These are phyloP conservation scores for Hirtodrosophila cameraria DNA, from an alignment of 2,888 invertebrate species.

Conservation along the genomic window DNA sequence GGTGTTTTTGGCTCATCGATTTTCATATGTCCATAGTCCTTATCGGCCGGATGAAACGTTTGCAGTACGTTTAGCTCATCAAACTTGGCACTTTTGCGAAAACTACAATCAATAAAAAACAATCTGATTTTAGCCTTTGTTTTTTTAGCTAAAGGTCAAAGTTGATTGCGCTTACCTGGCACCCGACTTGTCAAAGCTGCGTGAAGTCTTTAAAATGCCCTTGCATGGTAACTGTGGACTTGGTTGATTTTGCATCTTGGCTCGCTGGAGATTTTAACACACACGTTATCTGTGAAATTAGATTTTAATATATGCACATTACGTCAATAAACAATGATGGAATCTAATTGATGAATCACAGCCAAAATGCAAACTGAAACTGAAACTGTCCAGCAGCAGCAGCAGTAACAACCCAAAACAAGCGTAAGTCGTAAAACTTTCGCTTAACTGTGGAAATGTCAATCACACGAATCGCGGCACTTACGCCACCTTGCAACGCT, in stretches of 20 bases:
- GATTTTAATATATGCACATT: conserved; percentile 47
- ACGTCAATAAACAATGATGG: conserved; percentile 42
- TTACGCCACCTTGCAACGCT: conserved; percentile 62
- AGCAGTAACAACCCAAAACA: no score
- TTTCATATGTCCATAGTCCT: conserved; percentile 99
- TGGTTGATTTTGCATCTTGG: conserved; percentile 82
- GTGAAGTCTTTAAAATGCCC: conserved; percentile 96
- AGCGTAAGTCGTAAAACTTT: conserved; percentile 31
- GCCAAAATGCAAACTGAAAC: no score
- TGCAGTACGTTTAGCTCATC: conserved; percentile 99
- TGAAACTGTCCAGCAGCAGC: conserved; percentile 1
- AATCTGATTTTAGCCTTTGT: conserved; percentile 1
- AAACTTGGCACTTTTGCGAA: conserved; percentile 91
- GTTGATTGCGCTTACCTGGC: conserved; percentile 82
- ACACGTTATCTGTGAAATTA: conserved; percentile 27
- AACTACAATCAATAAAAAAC: conserved; percentile 58
- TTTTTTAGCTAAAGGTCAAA: conserved; percentile 41
- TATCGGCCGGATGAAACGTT: conserved; percentile 98
- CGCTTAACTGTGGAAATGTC: conserved; percentile 27
- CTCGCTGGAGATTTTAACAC: conserved; percentile 5
- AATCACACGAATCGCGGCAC: conserved; percentile 51
- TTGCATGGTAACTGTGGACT: conserved; percentile 85
- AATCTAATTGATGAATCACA: conserved; percentile 51
- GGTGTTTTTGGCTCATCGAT: conserved; percentile 99
- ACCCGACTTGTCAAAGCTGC: conserved; percentile 91